phyloP scores from a whole-genome alignment of 2,113 vertebrate species.

The Pterocles burchelli region DNA sequence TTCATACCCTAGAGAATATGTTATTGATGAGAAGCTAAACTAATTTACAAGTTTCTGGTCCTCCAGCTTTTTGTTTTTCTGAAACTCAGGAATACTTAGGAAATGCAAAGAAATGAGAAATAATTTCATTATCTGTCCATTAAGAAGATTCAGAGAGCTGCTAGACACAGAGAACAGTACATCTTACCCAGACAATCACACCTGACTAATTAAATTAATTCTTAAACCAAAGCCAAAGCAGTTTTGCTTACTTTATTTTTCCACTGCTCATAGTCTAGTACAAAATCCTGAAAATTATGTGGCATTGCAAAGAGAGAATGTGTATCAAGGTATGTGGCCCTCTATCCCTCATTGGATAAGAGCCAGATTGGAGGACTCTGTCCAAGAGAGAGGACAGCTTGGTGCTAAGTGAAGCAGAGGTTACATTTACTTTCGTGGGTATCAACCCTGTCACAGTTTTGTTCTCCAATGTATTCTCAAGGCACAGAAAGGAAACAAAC shows the following conservation, averaged over 20 bases:
- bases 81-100: neutral
- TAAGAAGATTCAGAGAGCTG: neutral
- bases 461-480: neutral
- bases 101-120: neutral
- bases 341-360: neutral
- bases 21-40: neutral
- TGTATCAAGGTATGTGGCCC: neutral
- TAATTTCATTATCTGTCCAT: neutral
- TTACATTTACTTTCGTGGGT: neutral
- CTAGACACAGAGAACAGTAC: neutral
- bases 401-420: neutral
- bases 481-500: neutral
- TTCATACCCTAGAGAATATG: neutral
- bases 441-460: neutral
- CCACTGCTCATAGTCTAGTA: neutral
- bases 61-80: neutral
- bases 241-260: neutral
- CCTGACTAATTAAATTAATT: neutral
- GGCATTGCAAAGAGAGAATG: neutral
- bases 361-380: neutral
- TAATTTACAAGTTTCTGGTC: neutral
- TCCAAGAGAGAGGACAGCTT: too few relatives aligned
- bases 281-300: neutral
- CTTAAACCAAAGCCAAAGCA: neutral
- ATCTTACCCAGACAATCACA: neutral